Evolutionary conservation across 2,113 vertebrate genomes (phyloP).

Genomic region (Caranx melampygus): DNA sequence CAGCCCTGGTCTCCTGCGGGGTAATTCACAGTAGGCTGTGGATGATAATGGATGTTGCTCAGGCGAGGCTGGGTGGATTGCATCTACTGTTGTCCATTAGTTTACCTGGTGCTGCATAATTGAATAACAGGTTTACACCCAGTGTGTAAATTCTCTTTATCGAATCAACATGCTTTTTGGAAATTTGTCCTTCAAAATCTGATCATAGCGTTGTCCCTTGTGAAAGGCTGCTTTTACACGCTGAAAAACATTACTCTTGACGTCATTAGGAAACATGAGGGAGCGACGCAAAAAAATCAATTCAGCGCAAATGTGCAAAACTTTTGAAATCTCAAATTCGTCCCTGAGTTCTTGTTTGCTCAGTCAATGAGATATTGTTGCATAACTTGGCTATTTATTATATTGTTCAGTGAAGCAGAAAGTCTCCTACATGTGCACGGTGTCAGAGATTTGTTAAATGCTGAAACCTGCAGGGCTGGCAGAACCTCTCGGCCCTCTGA

Average conservation of each 20-base stretch:
- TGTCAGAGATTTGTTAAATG: constrained; percentile 47
- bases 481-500: constrained; percentile 58
- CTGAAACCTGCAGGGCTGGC: constrained; percentile 54
- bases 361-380: not conserved
- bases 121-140: constrained; percentile 38
- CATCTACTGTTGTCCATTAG: constrained; percentile 35
- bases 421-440: constrained; percentile 13
- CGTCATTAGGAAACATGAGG: constrained; percentile 2
- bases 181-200: constrained; percentile 47
- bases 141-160: constrained; percentile 53
- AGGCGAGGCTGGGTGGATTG: constrained; percentile 18
- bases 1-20: constrained; percentile 6
- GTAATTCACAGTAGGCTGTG: constrained; percentile 29
- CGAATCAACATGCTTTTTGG: constrained; percentile 13
- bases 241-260: not conserved
- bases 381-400: not conserved
- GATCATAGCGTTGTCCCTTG: constrained; percentile 47
- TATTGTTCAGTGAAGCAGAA: constrained; percentile 32
- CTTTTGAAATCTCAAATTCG: not conserved
- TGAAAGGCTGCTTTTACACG: constrained; percentile 9
- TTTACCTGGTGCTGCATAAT: constrained; percentile 27
- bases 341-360: constrained; percentile 1
- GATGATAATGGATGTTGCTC: constrained; percentile 36
- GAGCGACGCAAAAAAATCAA: constrained; percentile 11
- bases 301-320: not conserved